Conservation (phyloP, 2,888 invertebrate genomes). For the Salpingus planirostris region DNA sequence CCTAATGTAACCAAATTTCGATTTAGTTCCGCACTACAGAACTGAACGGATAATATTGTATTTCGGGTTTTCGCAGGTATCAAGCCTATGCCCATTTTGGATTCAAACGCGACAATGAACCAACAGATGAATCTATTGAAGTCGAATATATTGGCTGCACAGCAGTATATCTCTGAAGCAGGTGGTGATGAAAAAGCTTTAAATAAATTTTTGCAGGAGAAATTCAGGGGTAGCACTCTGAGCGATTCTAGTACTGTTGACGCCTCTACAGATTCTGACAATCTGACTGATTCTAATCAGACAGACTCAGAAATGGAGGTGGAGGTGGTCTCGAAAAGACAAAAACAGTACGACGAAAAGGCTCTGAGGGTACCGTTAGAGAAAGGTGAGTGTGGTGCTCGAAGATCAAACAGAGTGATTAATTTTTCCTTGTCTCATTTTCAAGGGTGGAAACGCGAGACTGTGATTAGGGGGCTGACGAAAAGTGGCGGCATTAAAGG, state of each 20-base stretch:
- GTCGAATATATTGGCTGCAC: slow-evolving; percentile 59
- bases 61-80: slow-evolving; percentile 46
- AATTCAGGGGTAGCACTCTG: slow-evolving; percentile 48
- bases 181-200: slow-evolving; percentile 41
- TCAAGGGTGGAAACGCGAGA: slow-evolving; percentile 93
- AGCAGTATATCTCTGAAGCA: slow-evolving; percentile 46
- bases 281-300: slow-evolving; percentile 50
- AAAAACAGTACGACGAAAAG: slow-evolving; percentile 48
- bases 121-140: slow-evolving; percentile 50
- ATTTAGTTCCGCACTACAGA: no score
- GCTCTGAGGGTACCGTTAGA: slow-evolving; percentile 58
- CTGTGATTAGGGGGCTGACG: slow-evolving; percentile 78
- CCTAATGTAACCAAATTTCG: no score
- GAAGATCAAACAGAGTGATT: slow-evolving; percentile 1
- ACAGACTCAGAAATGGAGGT: slow-evolving; percentile 50
- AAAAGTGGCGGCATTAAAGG: slow-evolving; percentile 81
- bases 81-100: slow-evolving; percentile 57
- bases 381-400: slow-evolving; percentile 41
- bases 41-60: no score
- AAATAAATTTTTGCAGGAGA: slow-evolving; percentile 47
- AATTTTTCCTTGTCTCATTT: not conserved
- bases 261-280: slow-evolving; percentile 51
- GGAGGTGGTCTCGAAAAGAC: slow-evolving; percentile 38
- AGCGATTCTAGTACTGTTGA: slow-evolving; percentile 50
- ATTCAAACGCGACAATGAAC: slow-evolving; percentile 48